Evolutionary conservation across 2,113 vertebrate genomes (phyloP).

Genomic region (Montifringilla adamsi): DNA sequence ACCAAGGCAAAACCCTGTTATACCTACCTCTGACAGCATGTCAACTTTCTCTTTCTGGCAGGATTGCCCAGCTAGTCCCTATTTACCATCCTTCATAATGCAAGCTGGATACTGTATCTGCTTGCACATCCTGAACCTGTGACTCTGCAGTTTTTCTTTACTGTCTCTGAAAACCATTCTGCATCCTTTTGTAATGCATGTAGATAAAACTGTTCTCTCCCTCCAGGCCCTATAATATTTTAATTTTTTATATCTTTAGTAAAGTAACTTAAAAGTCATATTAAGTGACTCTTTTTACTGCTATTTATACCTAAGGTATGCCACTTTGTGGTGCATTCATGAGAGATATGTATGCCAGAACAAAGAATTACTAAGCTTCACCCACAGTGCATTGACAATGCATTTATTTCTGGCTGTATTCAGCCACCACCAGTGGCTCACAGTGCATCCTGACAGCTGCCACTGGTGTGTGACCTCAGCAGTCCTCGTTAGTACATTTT

Average conservation of each 20-base stretch:
- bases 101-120: background rate
- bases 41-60: background rate
- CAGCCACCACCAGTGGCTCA: background rate
- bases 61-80: background rate
- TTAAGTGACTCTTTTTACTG: background rate
- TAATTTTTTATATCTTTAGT: background rate
- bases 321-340: background rate
- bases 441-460: background rate
- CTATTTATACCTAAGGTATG: background rate
- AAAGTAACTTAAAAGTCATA: background rate
- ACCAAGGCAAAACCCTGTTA: background rate
- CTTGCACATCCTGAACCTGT: background rate
- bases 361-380: background rate
- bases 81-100: background rate
- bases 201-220: background rate
- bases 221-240: background rate
- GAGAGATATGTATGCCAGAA: background rate
- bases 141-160: background rate
- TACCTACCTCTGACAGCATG: fast-evolving
- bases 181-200: background rate
- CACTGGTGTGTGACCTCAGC: background rate
- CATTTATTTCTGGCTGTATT: background rate
- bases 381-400: background rate
- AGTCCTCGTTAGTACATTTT: background rate
- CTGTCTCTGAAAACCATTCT: background rate